A percentile compares a stretch with the other conserved stretches of the same genome.
Conservation (phyloP, 2,888 invertebrate species). For the Anthophora plumipes region DNA sequence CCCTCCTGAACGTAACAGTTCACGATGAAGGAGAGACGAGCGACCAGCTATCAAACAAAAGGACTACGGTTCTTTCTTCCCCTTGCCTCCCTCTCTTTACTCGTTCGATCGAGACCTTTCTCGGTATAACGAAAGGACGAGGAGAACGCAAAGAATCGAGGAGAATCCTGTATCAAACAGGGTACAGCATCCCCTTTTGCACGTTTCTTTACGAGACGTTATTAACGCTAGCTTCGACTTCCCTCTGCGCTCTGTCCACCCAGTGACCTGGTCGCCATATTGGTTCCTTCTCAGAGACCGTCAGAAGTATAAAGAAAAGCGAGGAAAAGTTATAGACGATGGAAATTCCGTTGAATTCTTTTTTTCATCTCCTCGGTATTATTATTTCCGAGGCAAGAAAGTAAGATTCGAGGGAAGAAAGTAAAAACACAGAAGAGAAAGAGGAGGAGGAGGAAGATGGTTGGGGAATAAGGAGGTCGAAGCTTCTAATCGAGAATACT, state of each 20-base stretch:
- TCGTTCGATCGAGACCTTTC: slow-evolving; percentile 32
- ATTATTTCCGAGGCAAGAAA: neutral
- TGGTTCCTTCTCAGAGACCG: neutral
- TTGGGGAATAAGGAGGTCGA: slow-evolving; percentile 9
- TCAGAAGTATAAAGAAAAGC: slow-evolving; percentile 8
- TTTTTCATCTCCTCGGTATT: neutral
- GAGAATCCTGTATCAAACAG: slow-evolving; percentile 40
- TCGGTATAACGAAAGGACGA: slow-evolving; percentile 18
- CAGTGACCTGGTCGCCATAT: slow-evolving; percentile 37
- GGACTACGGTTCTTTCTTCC: slow-evolving; percentile 17
- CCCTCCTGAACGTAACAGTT: slow-evolving; percentile 41
- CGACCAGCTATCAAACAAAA: slow-evolving; percentile 40
- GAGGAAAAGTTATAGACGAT: neutral
- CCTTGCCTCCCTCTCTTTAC: neutral
- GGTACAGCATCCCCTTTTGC: slow-evolving; percentile 40
- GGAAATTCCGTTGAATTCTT: neutral
- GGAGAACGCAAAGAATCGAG: slow-evolving; percentile 38
- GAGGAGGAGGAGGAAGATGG: neutral
- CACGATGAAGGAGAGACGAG: slow-evolving; percentile 10
- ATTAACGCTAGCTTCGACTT: slow-evolving; percentile 47
- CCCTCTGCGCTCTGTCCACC: slow-evolving; percentile 29
- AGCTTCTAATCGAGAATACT: slow-evolving; percentile 33
- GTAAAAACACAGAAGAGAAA: neutral
- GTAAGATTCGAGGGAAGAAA: neutral
- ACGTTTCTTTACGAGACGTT: slow-evolving; percentile 46